Base-by-base conservation (phyloP, 2,113 vertebrate species). In the Lampris megalopsis region DNA sequence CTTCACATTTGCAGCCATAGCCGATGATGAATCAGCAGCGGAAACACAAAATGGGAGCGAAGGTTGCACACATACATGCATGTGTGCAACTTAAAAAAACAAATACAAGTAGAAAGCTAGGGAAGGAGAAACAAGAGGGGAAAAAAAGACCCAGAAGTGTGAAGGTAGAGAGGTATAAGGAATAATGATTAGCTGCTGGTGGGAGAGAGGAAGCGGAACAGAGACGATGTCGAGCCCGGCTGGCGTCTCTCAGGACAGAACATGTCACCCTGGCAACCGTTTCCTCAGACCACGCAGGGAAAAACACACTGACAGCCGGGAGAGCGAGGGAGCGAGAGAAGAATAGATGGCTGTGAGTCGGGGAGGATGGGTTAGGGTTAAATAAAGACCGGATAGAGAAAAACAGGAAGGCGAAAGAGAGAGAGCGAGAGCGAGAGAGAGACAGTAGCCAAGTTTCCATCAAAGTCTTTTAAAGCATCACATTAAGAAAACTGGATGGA, bases 211-310 rank as follows among this genome's bases (percentile, higher is more conserved):
- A 75, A 38, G 48, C 11, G 63, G 50, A 65, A 35, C 48, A 11
- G 35, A 38, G 60, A 75, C 3, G 68, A 71, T 49, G 71, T 68
- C 71, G 49, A 69, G 71, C 1, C n/a, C 37, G n/a, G 56, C 65
- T 79, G 61, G 63, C 47, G 72, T 85, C 65, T 57, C 47, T 41
- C 64, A 57, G 40, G 60, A 64, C 35, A 5, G 36, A 41, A 81
- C 73, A 76, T 68, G 78, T 76, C 72, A 56, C 38, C 9, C 8
- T 66, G 37, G 61, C 36, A n/a, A 77, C 36, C 1, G 9, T 61
- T 37, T 69, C 50, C 52, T 24, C 6, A 1, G 48, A 48, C 8
- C 36, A 61, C 24, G n/a, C 52, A 82, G 3, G 48, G 54, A 60
- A 70, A 86, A 49, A 9, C 0, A 52, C 52, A 7, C 53, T 72